phyloP scores from a whole-genome alignment of 2,888 invertebrate genomes.

The Scelioninae gen. 1 region DNA sequence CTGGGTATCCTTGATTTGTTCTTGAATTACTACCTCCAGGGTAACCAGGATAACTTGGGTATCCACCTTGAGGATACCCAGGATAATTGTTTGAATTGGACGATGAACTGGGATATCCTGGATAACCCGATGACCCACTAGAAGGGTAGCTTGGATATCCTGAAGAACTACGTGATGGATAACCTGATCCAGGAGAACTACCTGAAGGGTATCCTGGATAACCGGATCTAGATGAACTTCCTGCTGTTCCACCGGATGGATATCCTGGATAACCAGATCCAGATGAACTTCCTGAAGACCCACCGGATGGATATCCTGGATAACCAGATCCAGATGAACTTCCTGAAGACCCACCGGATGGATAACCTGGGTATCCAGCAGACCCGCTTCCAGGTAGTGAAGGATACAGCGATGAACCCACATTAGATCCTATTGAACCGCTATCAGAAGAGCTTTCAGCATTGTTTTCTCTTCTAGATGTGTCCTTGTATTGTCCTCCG shows the following conservation, averaged over 20 bases:
- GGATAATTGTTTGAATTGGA: too few species aligned
- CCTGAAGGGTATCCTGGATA: conserved; percentile 45
- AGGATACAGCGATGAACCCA: conserved; percentile 35
- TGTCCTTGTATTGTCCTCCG: conserved; percentile 73
- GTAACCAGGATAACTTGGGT: conserved; percentile 69
- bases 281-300: conserved; percentile 24
- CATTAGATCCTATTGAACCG: neutral
- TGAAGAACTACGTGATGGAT: conserved; percentile 30
- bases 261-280: conserved; percentile 38
- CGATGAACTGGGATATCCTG: neutral
- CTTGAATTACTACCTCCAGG: too few species aligned
- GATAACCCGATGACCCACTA: neutral
- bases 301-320: conserved; percentile 65
- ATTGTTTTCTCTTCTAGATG: conserved; percentile 73
- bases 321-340: conserved; percentile 48
- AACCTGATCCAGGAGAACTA: conserved; percentile 42
- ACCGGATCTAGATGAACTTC: conserved; percentile 36
- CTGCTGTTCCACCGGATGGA: conserved; percentile 12
- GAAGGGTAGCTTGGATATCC: conserved; percentile 59
- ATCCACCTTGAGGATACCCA: conserved; percentile 52
- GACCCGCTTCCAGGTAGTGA: conserved; percentile 35
- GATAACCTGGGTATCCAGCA: conserved; percentile 39
- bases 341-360: conserved; percentile 26
- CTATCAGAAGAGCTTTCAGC: conserved; percentile 25
- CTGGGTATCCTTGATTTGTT: too few species aligned